Evolutionary conservation across 2,113 vertebrate genomes (phyloP), one percentile per base, ranked within the genome.

Genomic region (Esox niger): DNA sequence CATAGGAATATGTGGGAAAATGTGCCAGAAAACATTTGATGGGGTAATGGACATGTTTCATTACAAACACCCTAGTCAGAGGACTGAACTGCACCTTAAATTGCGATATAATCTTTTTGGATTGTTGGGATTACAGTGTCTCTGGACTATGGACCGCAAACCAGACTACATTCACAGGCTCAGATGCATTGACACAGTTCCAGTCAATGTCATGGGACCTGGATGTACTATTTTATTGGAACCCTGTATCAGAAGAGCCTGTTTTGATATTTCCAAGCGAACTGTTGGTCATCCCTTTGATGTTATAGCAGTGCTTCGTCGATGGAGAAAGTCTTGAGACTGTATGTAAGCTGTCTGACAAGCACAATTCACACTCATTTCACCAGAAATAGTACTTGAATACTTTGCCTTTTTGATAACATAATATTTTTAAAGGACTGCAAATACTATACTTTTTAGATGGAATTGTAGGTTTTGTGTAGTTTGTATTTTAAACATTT

Each of bases 41-140:
- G 38, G 69, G 46, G 66, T 70, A 61, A 66, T 64, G 26, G 69
- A 70, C 64, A 15, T 2, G 43, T 13, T 52, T 57, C 58, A 69
- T 66, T 32, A 31, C 2, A 32, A 68, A 54, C 47, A 68, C 59
- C 9, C 35, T 3, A 23, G n/a, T 52, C n/a, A 8, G 47, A 65
- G 27, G 47, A 79, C 79, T 68, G 47, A 76, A 74, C 62, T 43
- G 71, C 75, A 80, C 74, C 84, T 82, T 78, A 3, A 43, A 17
- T 43, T 17, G 73, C 30, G 66, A 56, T 52, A 56, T 43, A 31
- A 38, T 31, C 23, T 52, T 21, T 52, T 21, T 15, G n/a, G 47
- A 21, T n/a, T 52, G 7, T 21, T 23, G 0, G 47, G 47, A 21
- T 52, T 52, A 52, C n/a, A 23, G 2, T 52, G 47, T 52, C 47